Conservation (phyloP, 2,797 vertebrate genomes). For the Onychomys torridus region DNA sequence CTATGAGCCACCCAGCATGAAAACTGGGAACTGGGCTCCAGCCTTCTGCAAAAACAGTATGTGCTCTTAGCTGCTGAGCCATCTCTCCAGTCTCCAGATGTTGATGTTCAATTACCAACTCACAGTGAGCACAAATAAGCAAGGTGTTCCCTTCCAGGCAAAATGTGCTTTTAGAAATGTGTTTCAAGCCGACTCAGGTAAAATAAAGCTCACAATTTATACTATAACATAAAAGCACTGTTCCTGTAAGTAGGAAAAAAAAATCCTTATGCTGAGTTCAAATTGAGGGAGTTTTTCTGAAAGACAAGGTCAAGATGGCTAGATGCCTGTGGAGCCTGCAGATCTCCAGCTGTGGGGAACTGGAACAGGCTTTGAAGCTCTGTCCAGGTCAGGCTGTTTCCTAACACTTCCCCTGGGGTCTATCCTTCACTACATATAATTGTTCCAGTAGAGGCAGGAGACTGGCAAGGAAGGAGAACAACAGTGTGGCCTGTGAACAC, state of each 20-base stretch:
- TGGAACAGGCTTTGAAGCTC: slow-evolving; percentile 1
- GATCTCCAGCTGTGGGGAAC: not conserved
- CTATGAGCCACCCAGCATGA: not conserved
- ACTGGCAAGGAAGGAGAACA: not conserved
- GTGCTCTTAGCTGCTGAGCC: not conserved
- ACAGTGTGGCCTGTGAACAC: not conserved
- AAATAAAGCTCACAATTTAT: slow-evolving; percentile 28
- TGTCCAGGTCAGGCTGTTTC: not conserved
- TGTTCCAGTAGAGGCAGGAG: not conserved
- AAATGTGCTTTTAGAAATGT: not conserved
- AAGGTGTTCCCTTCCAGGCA: not conserved
- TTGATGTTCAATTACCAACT: not conserved
- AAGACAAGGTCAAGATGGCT: not conserved
- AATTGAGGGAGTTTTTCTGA: slow-evolving; percentile 31
- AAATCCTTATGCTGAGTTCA: not conserved
- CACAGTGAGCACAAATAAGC: not conserved
- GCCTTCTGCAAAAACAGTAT: not conserved
- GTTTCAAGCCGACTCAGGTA: not conserved
- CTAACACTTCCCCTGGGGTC: not conserved
- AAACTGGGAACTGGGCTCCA: not conserved
- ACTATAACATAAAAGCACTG: not conserved
- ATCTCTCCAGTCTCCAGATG: not conserved
- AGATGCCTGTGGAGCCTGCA: not conserved
- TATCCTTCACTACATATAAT: not conserved
- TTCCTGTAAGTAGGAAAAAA: not conserved